Evolutionary conservation across 2,888 invertebrate genomes (phyloP).

Genomic region (Celastrina argiolus): DNA sequence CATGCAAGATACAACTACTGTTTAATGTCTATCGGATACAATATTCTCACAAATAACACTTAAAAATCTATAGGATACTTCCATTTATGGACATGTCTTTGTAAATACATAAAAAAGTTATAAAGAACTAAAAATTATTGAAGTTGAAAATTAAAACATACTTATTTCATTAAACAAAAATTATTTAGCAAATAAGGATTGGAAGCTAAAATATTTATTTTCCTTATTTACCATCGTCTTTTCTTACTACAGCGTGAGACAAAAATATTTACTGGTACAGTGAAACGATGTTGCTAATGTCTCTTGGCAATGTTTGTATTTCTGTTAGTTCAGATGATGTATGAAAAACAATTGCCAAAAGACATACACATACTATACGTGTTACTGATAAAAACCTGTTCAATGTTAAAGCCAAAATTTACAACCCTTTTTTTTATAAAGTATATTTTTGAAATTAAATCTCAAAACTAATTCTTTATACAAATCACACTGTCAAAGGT

Average conservation of each 20-base stretch:
- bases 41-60: slow-evolving; percentile 19
- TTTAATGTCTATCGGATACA: not conserved
- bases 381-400: not conserved
- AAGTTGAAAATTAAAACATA: slow-evolving; percentile 19
- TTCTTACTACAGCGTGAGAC: too few species aligned
- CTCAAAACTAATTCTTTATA: slow-evolving; percentile 70
- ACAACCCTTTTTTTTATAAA: not conserved
- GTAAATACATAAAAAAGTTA: slow-evolving; percentile 20
- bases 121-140: slow-evolving; percentile 7
- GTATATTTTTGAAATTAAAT: slow-evolving; percentile 36
- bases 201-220: not conserved
- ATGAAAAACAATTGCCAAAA: not conserved
- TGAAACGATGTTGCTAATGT: too few species aligned
- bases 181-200: slow-evolving; percentile 13
- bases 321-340: too few species aligned
- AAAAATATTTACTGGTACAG: too few species aligned
- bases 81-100: slow-evolving; percentile 14
- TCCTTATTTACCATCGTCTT: not conserved
- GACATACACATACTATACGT: not conserved
- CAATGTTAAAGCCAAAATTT: slow-evolving; percentile 9
- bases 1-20: slow-evolving; percentile 3
- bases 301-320: too few species aligned
- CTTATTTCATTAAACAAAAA: slow-evolving; percentile 9
- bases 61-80: slow-evolving; percentile 19
- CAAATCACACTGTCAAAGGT: slow-evolving; percentile 64